A percentile compares a stretch with the other conserved stretches of the same genome.
Conservation (phyloP, 1,140 invertebrate species). For the Ridgeia piscesae region DNA sequence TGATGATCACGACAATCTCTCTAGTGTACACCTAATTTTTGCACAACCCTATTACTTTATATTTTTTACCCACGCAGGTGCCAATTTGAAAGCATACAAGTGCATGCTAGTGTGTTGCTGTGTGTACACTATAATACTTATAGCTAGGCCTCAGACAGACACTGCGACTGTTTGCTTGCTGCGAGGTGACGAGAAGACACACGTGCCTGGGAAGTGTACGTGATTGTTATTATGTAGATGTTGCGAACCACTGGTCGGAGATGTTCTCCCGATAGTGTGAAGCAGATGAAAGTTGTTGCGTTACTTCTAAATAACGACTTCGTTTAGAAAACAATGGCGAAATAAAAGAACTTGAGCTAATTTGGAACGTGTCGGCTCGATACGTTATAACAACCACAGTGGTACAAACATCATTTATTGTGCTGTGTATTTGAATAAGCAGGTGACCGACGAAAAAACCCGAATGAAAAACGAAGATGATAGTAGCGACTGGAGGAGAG, state of each 20-base stretch:
- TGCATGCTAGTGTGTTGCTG: background rate
- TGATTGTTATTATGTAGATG: background rate
- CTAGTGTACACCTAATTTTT: background rate
- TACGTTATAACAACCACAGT: background rate
- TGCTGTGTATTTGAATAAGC: too few species aligned
- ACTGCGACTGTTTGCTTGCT: background rate
- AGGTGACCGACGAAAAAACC: too few species aligned
- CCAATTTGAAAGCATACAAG: background rate
- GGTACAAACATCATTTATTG: background rate
- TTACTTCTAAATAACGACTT: background rate
- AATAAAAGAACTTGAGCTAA: background rate
- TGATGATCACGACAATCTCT: background rate
- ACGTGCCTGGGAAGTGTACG: background rate
- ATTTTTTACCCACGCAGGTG: background rate
- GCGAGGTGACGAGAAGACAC: background rate
- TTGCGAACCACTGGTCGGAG: background rate
- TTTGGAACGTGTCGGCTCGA: background rate
- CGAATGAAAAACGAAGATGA: too few species aligned
- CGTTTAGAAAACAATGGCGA: background rate
- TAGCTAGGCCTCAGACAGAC: background rate
- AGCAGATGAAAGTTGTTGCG: background rate
- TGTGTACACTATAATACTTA: background rate
- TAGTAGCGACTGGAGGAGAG: too few species aligned
- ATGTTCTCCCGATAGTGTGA: background rate
- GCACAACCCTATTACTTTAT: background rate